Evolutionary conservation across 2,888 invertebrate species (phyloP), one percentile per base, ranked within the genome.

Genomic region (Eristalinus sepulchralis): DNA sequence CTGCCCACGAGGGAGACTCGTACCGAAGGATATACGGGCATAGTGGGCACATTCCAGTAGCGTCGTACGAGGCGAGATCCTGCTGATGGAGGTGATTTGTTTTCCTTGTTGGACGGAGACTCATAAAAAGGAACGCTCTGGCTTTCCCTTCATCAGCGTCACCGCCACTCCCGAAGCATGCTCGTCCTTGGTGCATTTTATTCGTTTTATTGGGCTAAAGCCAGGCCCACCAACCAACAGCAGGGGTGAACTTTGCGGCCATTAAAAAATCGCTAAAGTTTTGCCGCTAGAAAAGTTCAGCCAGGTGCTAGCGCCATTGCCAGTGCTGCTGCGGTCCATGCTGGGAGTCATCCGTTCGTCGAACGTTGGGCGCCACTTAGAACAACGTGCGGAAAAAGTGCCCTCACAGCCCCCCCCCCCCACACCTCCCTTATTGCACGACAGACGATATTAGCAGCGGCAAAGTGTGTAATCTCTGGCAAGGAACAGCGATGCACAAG

Each of bases 181-280:
- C 20, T 71, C 64, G n/a, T 72, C 78, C 60, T 82, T 82, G 82
- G 63, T 78, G 85, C 85, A 82, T 86, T 82, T 78, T 86, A 86
- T 86, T 82, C 78, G 31, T 86, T 85, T 85, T 82, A 81, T 77
- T 68, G 85, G 72, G 55, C 68, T 9, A 76, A 80, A 80, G 80
- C 53, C 78, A 59, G 63, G 53, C 33, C 17, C 27, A 13, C 20
- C 20, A n/a, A 22, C 47, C 20, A 13, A 17, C 53, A 55, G 71
- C 62, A 77, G 73, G 67, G 86, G 75, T 83, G 73, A 86, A 86
- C 86, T 86, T 86, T 83, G 70, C 31, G 77, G 75, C 47, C 83
- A 79, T 83, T 86, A 79, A 82, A 47, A 83, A 75, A 78, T 60
- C 47, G 66, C 67, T 27, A 17, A 82, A 86, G 64, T 77, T 81